Conservation (phyloP, 2,888 invertebrate species). For the Metacarcinus magister region DNA sequence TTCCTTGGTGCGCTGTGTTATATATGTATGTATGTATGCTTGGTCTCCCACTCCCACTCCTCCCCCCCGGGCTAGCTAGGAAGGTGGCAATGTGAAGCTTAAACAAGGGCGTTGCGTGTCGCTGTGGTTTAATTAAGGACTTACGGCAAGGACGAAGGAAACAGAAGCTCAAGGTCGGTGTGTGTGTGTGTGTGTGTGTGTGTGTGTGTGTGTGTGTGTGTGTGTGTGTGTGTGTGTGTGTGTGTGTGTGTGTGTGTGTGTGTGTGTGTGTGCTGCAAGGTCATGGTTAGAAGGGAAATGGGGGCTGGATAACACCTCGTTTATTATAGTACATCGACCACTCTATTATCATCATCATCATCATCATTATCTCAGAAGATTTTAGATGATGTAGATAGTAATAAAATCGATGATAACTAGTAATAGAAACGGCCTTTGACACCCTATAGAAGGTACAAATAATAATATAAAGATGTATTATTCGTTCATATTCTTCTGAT, state of each 20-base stretch:
- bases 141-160: background rate
- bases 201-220: too few relatives aligned
- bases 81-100: background rate
- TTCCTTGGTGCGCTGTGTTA: too few relatives aligned
- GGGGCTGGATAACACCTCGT: too few relatives aligned
- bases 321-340: too few relatives aligned
- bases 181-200: background rate
- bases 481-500: background rate
- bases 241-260: too few relatives aligned
- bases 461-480: background rate
- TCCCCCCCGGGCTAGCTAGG: too few relatives aligned
- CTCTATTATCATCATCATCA: too few relatives aligned
- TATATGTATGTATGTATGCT: background rate
- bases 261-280: too few relatives aligned
- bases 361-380: background rate
- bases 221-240: too few relatives aligned
- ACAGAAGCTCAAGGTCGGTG: background rate
- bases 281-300: too few relatives aligned
- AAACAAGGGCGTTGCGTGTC: background rate
- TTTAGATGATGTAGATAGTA: background rate
- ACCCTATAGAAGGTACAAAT: background rate
- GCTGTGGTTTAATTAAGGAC: constrained; percentile 10
- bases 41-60: too few relatives aligned
- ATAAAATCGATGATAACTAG: background rate
- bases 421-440: background rate